Base-by-base conservation (phyloP, 2,888 invertebrate genomes). In the Tipula lateralis region DNA sequence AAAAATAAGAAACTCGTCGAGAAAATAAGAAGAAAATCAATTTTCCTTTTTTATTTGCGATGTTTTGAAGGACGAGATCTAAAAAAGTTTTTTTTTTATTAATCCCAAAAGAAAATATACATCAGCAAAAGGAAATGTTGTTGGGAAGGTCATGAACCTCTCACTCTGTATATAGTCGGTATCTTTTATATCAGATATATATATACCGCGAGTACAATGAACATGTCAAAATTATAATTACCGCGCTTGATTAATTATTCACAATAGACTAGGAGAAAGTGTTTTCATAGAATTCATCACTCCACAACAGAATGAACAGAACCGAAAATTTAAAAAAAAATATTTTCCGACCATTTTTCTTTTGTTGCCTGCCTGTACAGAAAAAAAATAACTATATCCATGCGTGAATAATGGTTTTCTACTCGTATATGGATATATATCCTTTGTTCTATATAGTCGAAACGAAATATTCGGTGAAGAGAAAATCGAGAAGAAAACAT, bases 141-240 rank as follows among this genome's bases (percentile, higher is more conserved):
- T 66, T 66, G 66, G 1, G 66, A 66, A 66, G 66, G 66, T 66
- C 66, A 66, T 66, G 66, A 66, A 66, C 66, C 66, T 44, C 2
- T 39, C n/a, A 39, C 24, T 24, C 66, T 9, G 16, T 16, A 13
- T 13, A 39, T 39, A 32, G 12, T 66, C 9, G 66, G 66, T 66
- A 24, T 9, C 24, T 66, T 66, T 39, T 7, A 32, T 44, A 66
- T 66, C 24, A 66, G 19, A 66, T 6, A 9, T 24, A 66, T 24
- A 6, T 32, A 32, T 32, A 32, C 32, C 50, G 66, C 24, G 66
- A 66, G 66, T 66, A 66, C 66, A 66, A 66, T 66, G 66, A 66
- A 66, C 66, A 66, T 66, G 66, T 66, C 66, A 66, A 66, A 66
- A 66, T 66, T 66, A 66, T 66, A 66, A 66, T 66, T 66, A 66